Conservation (phyloP, 2,113 vertebrate species). For the Sturnira hondurensis region DNA sequence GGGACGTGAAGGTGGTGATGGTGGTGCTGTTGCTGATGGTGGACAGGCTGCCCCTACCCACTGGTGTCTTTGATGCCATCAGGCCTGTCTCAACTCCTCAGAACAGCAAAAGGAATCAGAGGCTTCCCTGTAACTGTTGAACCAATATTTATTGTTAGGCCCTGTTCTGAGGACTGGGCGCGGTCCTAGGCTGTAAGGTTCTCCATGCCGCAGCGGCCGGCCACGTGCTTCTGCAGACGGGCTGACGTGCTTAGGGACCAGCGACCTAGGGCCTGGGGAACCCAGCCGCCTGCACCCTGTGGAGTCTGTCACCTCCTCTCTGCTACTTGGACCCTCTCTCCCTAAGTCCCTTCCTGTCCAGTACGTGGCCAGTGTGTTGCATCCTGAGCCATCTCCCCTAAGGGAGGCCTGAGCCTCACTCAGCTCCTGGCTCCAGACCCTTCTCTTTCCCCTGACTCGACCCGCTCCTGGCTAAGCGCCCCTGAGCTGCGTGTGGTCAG, state of each 20-base stretch:
- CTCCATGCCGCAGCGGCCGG: background rate
- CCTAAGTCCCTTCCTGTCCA: fast-evolving
- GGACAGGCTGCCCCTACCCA: background rate
- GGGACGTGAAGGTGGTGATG: fast-evolving
- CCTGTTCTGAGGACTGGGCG: background rate
- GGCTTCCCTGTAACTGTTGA: background rate
- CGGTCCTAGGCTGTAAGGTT: background rate
- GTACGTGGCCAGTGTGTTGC: no score
- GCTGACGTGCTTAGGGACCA: background rate
- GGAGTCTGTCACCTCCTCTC: background rate
- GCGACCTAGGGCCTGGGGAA: fast-evolving
- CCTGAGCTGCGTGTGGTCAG: background rate
- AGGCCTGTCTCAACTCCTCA: background rate
- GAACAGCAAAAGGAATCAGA: background rate
- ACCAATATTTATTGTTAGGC: background rate
- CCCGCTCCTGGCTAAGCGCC: no score
- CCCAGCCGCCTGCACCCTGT: fast-evolving
- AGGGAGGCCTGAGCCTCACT: background rate
- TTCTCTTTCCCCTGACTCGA: background rate
- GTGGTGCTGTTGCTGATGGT: no score
- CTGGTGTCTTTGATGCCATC: fast-evolving
- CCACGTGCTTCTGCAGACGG: background rate
- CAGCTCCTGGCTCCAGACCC: background rate
- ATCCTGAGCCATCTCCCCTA: background rate
- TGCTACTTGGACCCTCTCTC: background rate